Conservation (phyloP, 2,888 invertebrate species). For the Nephrotoma flavescens region DNA sequence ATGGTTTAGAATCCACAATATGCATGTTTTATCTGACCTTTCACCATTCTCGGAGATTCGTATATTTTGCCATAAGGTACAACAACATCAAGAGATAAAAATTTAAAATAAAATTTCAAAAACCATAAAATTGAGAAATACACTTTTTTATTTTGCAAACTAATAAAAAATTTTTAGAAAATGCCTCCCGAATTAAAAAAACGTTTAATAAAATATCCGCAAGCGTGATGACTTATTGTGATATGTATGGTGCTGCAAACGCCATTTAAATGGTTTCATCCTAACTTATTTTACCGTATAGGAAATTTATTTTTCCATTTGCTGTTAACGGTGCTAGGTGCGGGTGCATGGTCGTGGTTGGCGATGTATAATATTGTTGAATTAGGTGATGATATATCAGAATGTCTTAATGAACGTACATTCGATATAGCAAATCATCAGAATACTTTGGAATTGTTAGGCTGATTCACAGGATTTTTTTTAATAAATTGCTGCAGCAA, state of each 20-base stretch:
- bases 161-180: too few species aligned
- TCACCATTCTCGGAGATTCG: too few species aligned
- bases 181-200: too few species aligned
- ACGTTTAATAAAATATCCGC: slow-evolving; percentile 27
- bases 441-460: slow-evolving; percentile 88
- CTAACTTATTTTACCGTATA: slow-evolving; percentile 71
- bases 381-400: slow-evolving; percentile 72
- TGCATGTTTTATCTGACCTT: too few species aligned
- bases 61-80: too few species aligned
- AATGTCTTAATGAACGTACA: slow-evolving; percentile 47
- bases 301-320: slow-evolving; percentile 85
- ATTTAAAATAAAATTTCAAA: too few species aligned
- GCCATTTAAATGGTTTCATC: slow-evolving; percentile 58
- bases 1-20: too few species aligned
- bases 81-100: too few species aligned
- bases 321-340: slow-evolving; percentile 79
- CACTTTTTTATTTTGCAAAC: too few species aligned
- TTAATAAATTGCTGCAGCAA: slow-evolving; percentile 52
- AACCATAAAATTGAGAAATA: too few species aligned
- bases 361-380: slow-evolving; percentile 81
- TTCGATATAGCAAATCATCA: slow-evolving; percentile 84
- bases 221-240: slow-evolving; percentile 55
- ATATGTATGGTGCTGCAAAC: slow-evolving; percentile 73
- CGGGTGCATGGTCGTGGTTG: slow-evolving; percentile 84
- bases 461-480: slow-evolving; percentile 88